phyloP scores from a whole-genome alignment of 2,888 invertebrate genomes.

The Notocelia uddmanniana region DNA sequence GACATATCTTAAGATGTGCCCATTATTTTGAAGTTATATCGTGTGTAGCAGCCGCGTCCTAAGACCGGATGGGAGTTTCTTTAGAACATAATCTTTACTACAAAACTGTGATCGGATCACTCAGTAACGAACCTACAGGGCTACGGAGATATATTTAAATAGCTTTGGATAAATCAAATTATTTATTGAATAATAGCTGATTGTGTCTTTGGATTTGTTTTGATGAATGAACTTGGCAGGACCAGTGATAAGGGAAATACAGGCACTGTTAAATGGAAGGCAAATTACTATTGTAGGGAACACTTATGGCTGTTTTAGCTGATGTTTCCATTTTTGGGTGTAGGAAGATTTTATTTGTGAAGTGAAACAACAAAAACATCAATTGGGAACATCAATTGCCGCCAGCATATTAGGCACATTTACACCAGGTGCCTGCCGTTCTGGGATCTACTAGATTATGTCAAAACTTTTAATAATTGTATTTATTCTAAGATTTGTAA shows the following conservation, averaged over 20 bases:
- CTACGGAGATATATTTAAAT: conserved; percentile 76
- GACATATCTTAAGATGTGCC: conserved; percentile 3
- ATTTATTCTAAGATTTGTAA: too few relatives aligned
- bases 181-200: conserved; percentile 44
- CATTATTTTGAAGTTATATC: conserved; percentile 51
- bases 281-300: not conserved
- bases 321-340: too few relatives aligned
- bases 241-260: conserved; percentile 21
- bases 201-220: conserved; percentile 41
- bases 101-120: conserved; percentile 82
- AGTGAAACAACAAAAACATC: too few relatives aligned
- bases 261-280: not conserved
- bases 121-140: conserved; percentile 77
- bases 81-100: conserved; percentile 84
- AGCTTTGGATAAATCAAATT: conserved; percentile 51
- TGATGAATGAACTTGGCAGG: conserved; percentile 37
- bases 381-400: too few relatives aligned
- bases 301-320: too few relatives aligned
- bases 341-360: too few relatives aligned
- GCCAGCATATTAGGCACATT: too few relatives aligned
- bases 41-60: conserved; percentile 61
- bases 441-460: too few relatives aligned
- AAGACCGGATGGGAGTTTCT: conserved; percentile 83
- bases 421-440: too few relatives aligned
- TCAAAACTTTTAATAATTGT: too few relatives aligned